phyloP scores from a whole-genome alignment of 2,888 invertebrate genomes.

The Fragum whitleyi region DNA sequence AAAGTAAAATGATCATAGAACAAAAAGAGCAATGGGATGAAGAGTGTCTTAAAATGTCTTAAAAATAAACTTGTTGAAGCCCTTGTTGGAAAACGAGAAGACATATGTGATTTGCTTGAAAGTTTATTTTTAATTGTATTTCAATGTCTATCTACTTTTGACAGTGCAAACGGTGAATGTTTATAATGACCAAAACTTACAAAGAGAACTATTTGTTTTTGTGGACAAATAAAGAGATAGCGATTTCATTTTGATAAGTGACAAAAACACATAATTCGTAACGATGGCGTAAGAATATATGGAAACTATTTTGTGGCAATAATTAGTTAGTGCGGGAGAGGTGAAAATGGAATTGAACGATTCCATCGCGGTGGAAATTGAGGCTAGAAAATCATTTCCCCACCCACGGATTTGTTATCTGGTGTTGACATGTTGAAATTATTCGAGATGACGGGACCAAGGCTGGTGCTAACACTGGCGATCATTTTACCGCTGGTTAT shows the following conservation, averaged over 20 bases:
- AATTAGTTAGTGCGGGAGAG: not conserved
- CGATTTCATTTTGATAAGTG: not conserved
- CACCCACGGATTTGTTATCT: conserved; percentile 8
- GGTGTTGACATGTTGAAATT: conserved; percentile 22
- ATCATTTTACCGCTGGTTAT: conserved; percentile 30
- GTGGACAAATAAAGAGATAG: not conserved
- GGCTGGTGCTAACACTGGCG: conserved; percentile 31
- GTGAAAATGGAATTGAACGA: not conserved
- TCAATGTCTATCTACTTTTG: too few species aligned
- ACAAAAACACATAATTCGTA: not conserved
- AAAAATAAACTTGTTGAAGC: too few species aligned
- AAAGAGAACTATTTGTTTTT: not conserved
- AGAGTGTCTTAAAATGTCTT: too few species aligned
- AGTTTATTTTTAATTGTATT: too few species aligned
- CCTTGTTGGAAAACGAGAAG: too few species aligned
- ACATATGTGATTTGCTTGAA: too few species aligned
- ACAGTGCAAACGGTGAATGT: too few species aligned
- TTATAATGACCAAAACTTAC: not conserved
- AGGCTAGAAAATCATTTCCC: conserved; percentile 10
- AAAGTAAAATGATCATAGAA: too few species aligned
- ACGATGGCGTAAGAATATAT: conserved; percentile 1
- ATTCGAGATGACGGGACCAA: not conserved
- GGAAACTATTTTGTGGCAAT: not conserved
- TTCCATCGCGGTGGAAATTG: conserved; percentile 13
- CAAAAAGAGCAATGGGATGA: too few species aligned